These are phyloP conservation scores for Salvator merianae DNA, from an alignment of 2,113 vertebrate genomes.

Conservation along the genomic window DNA sequence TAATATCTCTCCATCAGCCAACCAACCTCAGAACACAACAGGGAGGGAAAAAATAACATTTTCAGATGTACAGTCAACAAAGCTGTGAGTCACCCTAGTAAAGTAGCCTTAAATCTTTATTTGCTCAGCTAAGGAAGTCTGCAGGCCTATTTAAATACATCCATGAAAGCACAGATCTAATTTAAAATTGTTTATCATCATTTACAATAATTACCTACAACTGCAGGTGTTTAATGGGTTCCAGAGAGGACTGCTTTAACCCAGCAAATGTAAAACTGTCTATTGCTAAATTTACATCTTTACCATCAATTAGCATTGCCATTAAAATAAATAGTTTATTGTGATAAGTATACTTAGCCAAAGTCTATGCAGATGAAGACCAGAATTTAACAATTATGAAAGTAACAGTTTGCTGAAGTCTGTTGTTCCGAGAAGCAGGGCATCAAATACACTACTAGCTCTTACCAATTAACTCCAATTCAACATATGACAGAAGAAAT, in stretches of 20 bases:
- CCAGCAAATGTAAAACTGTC: not conserved
- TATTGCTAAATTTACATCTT: slow-evolving; percentile 1
- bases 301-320: not conserved
- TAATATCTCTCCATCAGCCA: too few relatives aligned
- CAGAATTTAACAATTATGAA: not conserved
- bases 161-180: not conserved
- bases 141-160: not conserved
- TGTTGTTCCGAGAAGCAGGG: not conserved
- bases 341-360: not conserved
- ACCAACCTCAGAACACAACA: not conserved
- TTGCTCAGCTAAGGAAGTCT: not conserved
- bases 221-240: slow-evolving; percentile 23
- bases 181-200: slow-evolving; percentile 16
- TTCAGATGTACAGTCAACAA: not conserved
- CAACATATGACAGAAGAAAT: not conserved
- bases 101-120: not conserved
- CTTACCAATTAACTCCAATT: not conserved
- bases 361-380: not conserved
- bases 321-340: not conserved
- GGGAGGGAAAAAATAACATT: not conserved
- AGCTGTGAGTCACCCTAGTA: not conserved
- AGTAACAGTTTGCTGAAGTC: not conserved
- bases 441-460: not conserved
- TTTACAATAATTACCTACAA: slow-evolving; percentile 23
- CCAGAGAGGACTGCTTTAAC: not conserved